phyloP scores from a whole-genome alignment of 2,797 vertebrate genomes.

The Rhynchonycteris naso region DNA sequence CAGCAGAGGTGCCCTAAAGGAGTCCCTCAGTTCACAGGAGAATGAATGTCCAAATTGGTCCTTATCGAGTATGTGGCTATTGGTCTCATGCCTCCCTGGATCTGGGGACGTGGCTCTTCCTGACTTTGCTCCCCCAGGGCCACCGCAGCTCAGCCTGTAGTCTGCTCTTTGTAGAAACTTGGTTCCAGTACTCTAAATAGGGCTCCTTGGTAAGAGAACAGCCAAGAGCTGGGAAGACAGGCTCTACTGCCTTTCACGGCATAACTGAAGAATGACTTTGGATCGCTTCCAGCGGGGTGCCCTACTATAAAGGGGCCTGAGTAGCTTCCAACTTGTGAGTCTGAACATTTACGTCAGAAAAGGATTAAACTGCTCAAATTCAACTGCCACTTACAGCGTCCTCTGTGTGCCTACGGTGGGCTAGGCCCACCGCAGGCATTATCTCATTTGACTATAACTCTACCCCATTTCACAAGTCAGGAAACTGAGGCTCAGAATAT shows the following conservation, averaged over 20 bases:
- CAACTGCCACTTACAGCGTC: background rate
- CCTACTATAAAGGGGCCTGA: background rate
- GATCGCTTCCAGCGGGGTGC: background rate
- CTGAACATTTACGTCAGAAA: background rate
- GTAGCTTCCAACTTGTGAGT: background rate
- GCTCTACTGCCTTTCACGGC: background rate
- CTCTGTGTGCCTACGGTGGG: background rate
- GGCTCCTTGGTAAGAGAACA: background rate
- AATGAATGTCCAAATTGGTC: background rate
- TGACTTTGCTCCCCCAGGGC: background rate
- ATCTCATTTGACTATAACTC: background rate
- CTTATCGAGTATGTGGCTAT: fast-evolving
- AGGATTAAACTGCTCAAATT: background rate
- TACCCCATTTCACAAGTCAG: background rate
- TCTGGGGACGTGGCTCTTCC: background rate
- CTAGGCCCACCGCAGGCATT: background rate
- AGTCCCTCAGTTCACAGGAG: background rate
- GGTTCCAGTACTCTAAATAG: constrained; percentile 27
- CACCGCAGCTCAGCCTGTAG: background rate
- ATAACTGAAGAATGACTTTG: background rate
- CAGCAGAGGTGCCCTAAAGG: fast-evolving
- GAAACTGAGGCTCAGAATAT: background rate
- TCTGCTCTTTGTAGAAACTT: background rate
- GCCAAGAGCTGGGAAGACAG: background rate
- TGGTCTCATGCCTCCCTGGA: fast-evolving